Base-by-base conservation (phyloP, 1,140 invertebrate species). In the Ditylenchus dipsaci region DNA sequence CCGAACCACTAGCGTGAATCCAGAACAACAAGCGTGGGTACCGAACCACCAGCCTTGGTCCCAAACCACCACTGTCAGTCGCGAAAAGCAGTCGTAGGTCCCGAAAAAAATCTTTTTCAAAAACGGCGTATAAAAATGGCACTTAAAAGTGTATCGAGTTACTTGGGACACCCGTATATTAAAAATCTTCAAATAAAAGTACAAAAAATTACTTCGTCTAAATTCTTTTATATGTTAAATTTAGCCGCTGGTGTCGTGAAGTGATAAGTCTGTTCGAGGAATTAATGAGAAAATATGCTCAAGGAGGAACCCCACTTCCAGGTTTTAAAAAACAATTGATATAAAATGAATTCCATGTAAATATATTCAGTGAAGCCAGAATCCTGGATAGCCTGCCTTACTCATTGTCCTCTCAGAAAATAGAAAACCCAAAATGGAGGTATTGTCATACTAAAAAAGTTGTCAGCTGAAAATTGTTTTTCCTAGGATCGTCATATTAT, bases 401-500 rank as follows among this genome's bases (percentile, higher is more conserved):
- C 42, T 68, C 67, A 7, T 56, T 61, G 11, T 68, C 30, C 23
- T 47, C 43, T 0, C 67, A 66, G 21, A 68, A 59, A 68, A 68
- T 43, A 38, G 67, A 65, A 68, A 66, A 59, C 61, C 67, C 11
- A 68, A 65, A 68, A 68, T 68, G 67, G 67, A 68, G 53, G 67
- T 64, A 8, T 1, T 58, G 63, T 15, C 33, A 21, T 8, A 19
- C 17, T 64, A 1, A n/a, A 56, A 38, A 26, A 5, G 5, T 0
- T 19, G n/a, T 27, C 9, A 49, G 13, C 13, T 0, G 13, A 9
- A 26, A 26, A 7, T 57, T 64, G 19, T 1, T 11, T 3, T 21
- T 15, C n/a, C 26, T 26, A 23, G 1, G 15, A 63, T 3, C n/a
- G 26, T 27, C 15, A 43, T n/a, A 63, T 17, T 29, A 42, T 62